A percentile compares a stretch with the other conserved stretches of the same genome.
These are phyloP conservation scores for Falcunculus frontatus DNA, from an alignment of 2,113 vertebrate species.

Conservation along the genomic window DNA sequence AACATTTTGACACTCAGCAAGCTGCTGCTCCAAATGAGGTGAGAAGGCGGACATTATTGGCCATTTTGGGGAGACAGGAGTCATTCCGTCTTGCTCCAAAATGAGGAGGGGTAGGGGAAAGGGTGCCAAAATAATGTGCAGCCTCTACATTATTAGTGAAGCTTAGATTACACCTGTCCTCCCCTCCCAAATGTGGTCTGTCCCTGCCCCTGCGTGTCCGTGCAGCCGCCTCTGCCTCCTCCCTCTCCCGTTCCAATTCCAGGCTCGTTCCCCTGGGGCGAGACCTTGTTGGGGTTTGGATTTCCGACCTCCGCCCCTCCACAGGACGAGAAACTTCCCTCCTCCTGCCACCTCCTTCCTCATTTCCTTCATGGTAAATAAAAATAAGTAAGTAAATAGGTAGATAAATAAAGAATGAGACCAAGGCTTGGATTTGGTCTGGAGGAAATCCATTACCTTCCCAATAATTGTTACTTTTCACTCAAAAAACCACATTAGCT, in stretches of 20 bases:
- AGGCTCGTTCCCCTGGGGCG: neutral
- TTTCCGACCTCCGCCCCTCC: slow-evolving; percentile 38
- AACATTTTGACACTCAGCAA: slow-evolving; percentile 81
- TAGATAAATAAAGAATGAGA: slow-evolving; percentile 21
- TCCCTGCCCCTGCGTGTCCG: neutral
- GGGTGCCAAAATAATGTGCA: slow-evolving; percentile 87
- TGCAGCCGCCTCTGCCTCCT: neutral
- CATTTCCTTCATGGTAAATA: slow-evolving; percentile 8
- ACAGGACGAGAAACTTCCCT: slow-evolving; percentile 21
- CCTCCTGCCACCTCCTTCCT: slow-evolving; percentile 36
- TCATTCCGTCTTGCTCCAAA: slow-evolving; percentile 87
- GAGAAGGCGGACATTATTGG: slow-evolving; percentile 86
- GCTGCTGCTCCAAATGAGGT: slow-evolving; percentile 80
- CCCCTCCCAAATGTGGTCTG: slow-evolving; percentile 4
- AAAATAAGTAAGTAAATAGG: neutral
- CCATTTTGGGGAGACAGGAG: slow-evolving; percentile 90
- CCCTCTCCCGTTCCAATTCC: neutral
- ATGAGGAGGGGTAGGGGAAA: slow-evolving; percentile 72
- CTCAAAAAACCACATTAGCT: neutral
- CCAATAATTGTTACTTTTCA: neutral
- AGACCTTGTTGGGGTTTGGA: neutral
- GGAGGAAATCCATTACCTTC: slow-evolving; percentile 40
- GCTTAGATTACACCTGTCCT: slow-evolving; percentile 98
- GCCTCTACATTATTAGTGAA: slow-evolving; percentile 84
- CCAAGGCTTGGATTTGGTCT: slow-evolving; percentile 7